Percentiles rank a stretch among this genome's conserved stretches.
These are phyloP conservation scores for Neodiprion virginianus DNA, from an alignment of 1,140 invertebrate species.

Conservation along the genomic window DNA sequence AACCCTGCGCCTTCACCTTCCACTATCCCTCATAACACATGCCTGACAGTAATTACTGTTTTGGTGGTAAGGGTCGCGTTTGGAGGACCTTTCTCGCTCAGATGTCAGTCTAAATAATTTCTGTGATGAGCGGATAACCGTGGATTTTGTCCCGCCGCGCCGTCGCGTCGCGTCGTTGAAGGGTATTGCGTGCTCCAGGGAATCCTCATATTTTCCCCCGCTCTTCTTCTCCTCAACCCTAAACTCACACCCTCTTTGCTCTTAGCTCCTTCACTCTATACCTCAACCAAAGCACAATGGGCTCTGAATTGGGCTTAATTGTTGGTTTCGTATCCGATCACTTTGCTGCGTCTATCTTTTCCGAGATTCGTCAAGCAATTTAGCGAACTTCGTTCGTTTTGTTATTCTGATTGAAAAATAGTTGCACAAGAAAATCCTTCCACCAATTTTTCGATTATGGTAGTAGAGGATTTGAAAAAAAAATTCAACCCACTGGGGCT, in stretches of 20 bases:
- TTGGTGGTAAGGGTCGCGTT: background rate
- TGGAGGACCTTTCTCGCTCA: background rate
- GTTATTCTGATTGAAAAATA: no score
- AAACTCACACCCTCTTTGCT: background rate
- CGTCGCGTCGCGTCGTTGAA: constrained; percentile 8
- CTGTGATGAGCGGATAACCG: constrained; percentile 23
- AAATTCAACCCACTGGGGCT: no score
- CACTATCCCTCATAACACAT: background rate
- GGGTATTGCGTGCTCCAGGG: constrained; percentile 8
- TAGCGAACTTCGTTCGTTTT: no score
- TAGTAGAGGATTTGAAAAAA: no score
- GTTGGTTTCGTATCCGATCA: background rate
- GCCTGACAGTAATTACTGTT: background rate
- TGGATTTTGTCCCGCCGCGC: background rate
- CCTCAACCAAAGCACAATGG: constrained; percentile 33
- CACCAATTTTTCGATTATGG: no score
- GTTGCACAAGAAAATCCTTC: no score
- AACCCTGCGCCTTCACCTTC: background rate
- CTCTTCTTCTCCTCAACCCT: no score
- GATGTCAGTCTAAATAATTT: constrained; percentile 43
- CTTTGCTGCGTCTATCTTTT: background rate
- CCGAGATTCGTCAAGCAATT: background rate
- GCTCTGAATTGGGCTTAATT: constrained; percentile 29
- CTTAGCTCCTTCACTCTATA: no score
- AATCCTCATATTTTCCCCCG: background rate